Conservation (phyloP, 37 sponge, comb jelly and placozoan genomes). For the Aplysina aerophoba region DNA sequence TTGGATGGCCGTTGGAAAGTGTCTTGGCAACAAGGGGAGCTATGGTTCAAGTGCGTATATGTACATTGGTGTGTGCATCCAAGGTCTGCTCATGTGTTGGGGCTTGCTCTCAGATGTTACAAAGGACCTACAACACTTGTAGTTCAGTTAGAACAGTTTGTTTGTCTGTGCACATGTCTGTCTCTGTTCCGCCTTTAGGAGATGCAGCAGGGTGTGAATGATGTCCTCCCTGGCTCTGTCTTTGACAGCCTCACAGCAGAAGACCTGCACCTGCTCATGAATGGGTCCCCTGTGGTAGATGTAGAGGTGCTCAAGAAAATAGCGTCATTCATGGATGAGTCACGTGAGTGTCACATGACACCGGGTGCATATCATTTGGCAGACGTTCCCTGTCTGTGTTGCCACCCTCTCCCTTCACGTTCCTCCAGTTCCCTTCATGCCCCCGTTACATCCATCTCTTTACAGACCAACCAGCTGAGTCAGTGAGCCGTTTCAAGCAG, state of each 20-base stretch:
- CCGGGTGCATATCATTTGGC: too few relatives aligned
- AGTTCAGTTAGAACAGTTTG: too few relatives aligned
- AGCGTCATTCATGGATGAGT: constrained; percentile 90
- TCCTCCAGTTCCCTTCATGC: not conserved
- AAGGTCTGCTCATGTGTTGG: too few relatives aligned
- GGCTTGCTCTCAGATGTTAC: too few relatives aligned
- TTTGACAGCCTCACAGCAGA: constrained; percentile 77
- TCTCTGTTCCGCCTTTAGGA: constrained; percentile 37
- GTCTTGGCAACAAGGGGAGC: too few relatives aligned
- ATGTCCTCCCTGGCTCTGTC: constrained; percentile 69
- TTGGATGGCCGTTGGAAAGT: too few relatives aligned
- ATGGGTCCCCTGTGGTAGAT: constrained; percentile 85
- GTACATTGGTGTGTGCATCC: too few relatives aligned
- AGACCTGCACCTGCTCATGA: constrained; percentile 89
- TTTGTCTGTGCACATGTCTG: not conserved
- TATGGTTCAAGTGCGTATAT: too few relatives aligned
- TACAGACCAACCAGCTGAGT: constrained; percentile 68
- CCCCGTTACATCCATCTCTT: not conserved
- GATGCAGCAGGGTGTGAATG: constrained; percentile 77
- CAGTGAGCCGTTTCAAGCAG: constrained; percentile 68
- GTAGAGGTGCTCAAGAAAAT: constrained; percentile 82
- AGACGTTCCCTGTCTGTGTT: too few relatives aligned
- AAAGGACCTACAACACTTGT: too few relatives aligned
- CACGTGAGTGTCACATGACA: constrained; percentile 41
- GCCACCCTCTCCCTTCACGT: not conserved